Evolutionary conservation across 2,888 invertebrate genomes (phyloP).

Genomic region (Ectemnius lituratus): DNA sequence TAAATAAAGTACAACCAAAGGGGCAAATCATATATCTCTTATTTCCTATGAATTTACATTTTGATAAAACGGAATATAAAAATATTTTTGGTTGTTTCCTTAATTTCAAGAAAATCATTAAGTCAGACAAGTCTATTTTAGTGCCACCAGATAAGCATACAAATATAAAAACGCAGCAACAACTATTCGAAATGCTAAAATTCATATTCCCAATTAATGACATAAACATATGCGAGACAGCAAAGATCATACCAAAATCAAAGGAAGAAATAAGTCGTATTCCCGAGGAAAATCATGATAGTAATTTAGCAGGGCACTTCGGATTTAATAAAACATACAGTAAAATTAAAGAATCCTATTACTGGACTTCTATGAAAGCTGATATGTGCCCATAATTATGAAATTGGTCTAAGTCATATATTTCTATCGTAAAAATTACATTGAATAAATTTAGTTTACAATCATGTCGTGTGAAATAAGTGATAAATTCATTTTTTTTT

Average conservation of each 20-base stretch:
- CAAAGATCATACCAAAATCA: background rate
- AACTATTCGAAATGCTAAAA: slow-evolving; percentile 17
- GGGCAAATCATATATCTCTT: background rate
- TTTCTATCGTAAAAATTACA: no score
- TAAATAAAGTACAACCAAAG: background rate
- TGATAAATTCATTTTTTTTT: no score
- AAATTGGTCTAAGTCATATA: no score
- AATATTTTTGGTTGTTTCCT: background rate
- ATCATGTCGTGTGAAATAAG: no score
- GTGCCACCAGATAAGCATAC: background rate
- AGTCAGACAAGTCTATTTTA: background rate
- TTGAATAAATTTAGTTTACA: no score
- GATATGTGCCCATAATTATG: no score
- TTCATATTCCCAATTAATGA: slow-evolving; percentile 11
- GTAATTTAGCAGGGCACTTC: slow-evolving; percentile 9
- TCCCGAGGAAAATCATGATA: slow-evolving; percentile 5
- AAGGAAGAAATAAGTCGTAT: background rate
- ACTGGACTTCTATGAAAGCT: slow-evolving; percentile 14
- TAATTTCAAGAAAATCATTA: background rate
- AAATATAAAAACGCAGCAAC: slow-evolving; percentile 9
- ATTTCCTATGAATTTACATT: slow-evolving; percentile 7
- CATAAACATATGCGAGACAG: slow-evolving; percentile 6
- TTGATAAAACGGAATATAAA: slow-evolving; percentile 13
- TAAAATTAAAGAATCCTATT: slow-evolving; percentile 13
- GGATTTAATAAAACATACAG: slow-evolving; percentile 8